Evolutionary conservation across 2,113 vertebrate species (phyloP), one percentile per base, ranked within the genome.

Genomic region (Grus americana): DNA sequence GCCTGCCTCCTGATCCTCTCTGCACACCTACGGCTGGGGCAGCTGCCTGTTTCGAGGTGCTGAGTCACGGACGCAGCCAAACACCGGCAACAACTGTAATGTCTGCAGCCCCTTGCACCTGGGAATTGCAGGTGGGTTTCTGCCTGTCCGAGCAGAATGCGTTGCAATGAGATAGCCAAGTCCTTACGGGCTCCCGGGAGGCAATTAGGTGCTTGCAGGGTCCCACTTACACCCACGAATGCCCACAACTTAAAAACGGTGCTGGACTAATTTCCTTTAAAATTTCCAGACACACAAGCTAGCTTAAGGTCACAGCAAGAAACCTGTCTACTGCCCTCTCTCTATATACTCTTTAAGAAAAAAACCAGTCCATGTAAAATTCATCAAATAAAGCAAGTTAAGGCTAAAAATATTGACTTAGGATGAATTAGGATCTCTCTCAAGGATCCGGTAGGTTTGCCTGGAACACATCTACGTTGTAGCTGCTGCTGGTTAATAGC

Each of bases 331-430:
- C 50, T 16, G 40, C 24, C 61, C 38, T 54, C 38, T 54, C 11
- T 42, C 8, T 15, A 20, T 2, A 4, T 5, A 12, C 12, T 36
- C 23, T 9, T 81, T 12, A 55, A 32, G 50, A 15, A 61, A 8
- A 24, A 32, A 19, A 15, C 5, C 5, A 2, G 8, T 20, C 54
- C 6, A 6, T 0, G 0, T 38, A 49, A 83, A 93, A 71, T 21
- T 58, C 9, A 76, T 52, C 76, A 10, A 27, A 79, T 32, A 27
- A 73, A 92, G 70, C 29, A 40, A 59, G 30, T 73, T 32, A 47
- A 30, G 21, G 34, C 76, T 86, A 50, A 78, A 92, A 87, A 52
- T 3, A 42, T 4, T 5, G 27, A 30, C 6, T 12, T 10, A 12
- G n/a, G 57, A 23, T 36, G 36, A 32, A 29, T 34, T 32, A 30